These are phyloP conservation scores for Argyrosomus regius DNA, from an alignment of 2,797 vertebrate species.

Conservation along the genomic window DNA sequence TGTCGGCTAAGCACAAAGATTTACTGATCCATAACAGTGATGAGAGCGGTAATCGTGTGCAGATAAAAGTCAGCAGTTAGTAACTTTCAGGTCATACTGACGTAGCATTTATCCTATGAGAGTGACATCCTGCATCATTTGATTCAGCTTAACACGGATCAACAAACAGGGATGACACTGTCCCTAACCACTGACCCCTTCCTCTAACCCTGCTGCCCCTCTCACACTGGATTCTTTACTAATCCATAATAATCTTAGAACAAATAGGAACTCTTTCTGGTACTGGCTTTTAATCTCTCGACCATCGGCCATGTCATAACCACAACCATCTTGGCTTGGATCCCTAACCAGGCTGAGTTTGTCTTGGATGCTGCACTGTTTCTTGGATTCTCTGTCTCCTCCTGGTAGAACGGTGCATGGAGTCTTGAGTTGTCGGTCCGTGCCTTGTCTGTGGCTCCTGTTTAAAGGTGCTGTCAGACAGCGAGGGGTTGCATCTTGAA, in stretches of 20 bases:
- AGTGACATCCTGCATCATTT: not conserved
- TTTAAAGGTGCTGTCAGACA: not conserved
- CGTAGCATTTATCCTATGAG: not conserved
- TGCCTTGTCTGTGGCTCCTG: not conserved
- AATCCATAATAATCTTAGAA: not conserved
- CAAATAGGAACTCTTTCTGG: not conserved
- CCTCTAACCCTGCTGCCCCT: not conserved
- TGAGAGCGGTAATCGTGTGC: not conserved
- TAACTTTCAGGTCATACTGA: not conserved
- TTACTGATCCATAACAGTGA: constrained; percentile 7
- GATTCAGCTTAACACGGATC: not conserved
- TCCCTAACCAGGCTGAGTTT: not conserved
- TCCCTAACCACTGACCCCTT: not conserved
- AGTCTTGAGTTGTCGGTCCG: not conserved
- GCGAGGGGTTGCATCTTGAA: not conserved
- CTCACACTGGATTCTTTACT: not conserved
- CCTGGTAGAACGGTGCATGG: not conserved
- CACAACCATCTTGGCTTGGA: not conserved
- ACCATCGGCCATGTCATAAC: not conserved
- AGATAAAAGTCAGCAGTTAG: not conserved
- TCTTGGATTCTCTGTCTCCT: not conserved
- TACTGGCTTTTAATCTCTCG: too few species aligned
- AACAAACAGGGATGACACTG: not conserved
- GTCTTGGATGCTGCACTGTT: not conserved
- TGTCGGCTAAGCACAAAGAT: constrained; percentile 10